Base-by-base conservation (phyloP, 2,888 invertebrate species). In the Eulithis prunata region DNA sequence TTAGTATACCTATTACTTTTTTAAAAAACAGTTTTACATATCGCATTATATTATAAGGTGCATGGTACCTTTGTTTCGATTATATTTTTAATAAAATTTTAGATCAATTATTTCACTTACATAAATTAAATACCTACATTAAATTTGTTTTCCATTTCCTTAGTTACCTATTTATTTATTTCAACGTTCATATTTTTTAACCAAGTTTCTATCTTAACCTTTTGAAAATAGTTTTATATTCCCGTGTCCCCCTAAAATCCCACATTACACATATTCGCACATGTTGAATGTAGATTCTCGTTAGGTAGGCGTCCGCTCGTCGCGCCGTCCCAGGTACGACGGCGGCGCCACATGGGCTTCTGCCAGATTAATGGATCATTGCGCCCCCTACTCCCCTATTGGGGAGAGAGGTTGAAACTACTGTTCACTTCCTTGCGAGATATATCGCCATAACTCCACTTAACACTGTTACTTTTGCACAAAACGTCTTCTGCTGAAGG, bases 331-430 rank as follows among this genome's bases (percentile, higher is more conserved):
- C 87, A 91, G 92, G 91, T 91, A 92, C 86, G 86, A 87, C 86
- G 85, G 78, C 94, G 96, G 96, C 96, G 96, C 96, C 96, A 94
- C 94, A 93, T 95, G 95, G 96, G 95, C 96, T 96, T 95, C 95
- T 94, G 94, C 94, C 94, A 95, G 95, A 96, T 96, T 96, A 96
- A 96, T 96, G 96, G 96, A 96, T 95, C 95, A 95, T 95, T 95
- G 95, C 95, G 95, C 95, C 94, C 94, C 92, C 93, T 89, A 83
- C 82, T 77, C 80, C 76, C 79, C 79, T 36, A 4, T 10, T 21
- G 21, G 11, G 49, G 49, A 11, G 49, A 28, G 62, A 43, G 49
- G 49, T 86, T 83, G 86, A 87, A 88, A 88, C 88, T 89, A 89
- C 89, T 88, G 89, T 87, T 89, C 86, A 82, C 81, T 84, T 84